Percentiles rank a stretch among this genome's conserved stretches.
These are phyloP conservation scores for Gonioctena quinquepunctata DNA, from an alignment of 1,140 invertebrate species.

Conservation along the genomic window DNA sequence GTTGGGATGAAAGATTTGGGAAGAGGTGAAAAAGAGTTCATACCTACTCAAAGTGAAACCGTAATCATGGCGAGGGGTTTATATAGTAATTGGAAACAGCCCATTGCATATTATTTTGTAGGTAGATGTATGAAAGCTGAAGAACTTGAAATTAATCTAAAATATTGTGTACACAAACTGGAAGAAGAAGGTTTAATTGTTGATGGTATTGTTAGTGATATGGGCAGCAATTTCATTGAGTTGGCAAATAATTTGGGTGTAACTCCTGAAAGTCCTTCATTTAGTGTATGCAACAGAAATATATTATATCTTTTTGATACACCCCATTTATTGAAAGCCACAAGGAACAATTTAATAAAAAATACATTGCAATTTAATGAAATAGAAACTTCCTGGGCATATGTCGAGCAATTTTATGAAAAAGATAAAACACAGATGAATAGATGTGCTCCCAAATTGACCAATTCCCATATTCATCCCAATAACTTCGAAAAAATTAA, in stretches of 20 bases:
- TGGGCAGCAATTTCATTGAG: neutral
- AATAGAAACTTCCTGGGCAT: slow-evolving; percentile 4
- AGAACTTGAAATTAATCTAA: too few relatives aligned
- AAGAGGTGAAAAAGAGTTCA: too few relatives aligned
- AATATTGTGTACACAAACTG: neutral
- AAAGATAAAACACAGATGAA: neutral
- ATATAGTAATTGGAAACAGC: too few relatives aligned
- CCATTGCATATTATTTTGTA: too few relatives aligned
- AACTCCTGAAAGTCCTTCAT: neutral
- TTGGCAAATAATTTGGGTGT: neutral
- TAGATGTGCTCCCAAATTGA: slow-evolving; percentile 17
- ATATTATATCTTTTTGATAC: slow-evolving; percentile 2
- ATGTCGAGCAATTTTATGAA: slow-evolving; percentile 9
- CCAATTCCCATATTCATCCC: slow-evolving; percentile 4
- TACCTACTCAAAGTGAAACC: too few relatives aligned
- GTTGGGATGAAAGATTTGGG: too few relatives aligned
- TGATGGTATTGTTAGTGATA: neutral
- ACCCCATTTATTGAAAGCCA: slow-evolving; percentile 6
- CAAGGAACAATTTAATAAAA: slow-evolving; percentile 7
- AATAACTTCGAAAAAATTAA: neutral
- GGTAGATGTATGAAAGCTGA: too few relatives aligned
- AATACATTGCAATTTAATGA: neutral
- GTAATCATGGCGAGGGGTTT: too few relatives aligned
- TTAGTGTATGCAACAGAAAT: neutral
- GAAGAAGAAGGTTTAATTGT: neutral